phyloP scores from a whole-genome alignment of 2,888 invertebrate genomes.

The Endotricha flammealis region DNA sequence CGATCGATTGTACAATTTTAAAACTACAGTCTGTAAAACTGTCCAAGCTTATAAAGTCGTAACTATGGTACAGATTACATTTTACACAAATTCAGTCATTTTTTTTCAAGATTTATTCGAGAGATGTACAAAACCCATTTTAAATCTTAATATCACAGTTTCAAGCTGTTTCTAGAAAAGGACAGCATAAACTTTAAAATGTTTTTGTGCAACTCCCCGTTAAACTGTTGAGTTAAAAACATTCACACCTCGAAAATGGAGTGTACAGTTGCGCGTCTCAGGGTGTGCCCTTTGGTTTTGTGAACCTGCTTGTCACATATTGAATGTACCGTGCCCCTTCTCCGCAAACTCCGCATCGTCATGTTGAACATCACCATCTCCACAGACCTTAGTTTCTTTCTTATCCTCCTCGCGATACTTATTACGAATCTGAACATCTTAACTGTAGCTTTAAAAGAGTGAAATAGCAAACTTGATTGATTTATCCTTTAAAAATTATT shows the following conservation, averaged over 20 bases:
- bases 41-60: too few relatives aligned
- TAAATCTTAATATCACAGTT: too few relatives aligned
- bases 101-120: too few relatives aligned
- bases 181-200: too few relatives aligned
- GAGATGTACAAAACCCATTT: too few relatives aligned
- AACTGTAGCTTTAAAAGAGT: neutral
- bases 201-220: too few relatives aligned
- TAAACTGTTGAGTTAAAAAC: too few relatives aligned
- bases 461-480: neutral
- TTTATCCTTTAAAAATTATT: neutral
- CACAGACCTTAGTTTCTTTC: slow-evolving; percentile 45
- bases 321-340: slow-evolving; percentile 52
- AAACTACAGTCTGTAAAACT: too few relatives aligned
- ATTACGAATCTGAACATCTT: slow-evolving; percentile 53
- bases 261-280: slow-evolving; percentile 53
- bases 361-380: slow-evolving; percentile 51
- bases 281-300: slow-evolving; percentile 12
- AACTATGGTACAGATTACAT: too few relatives aligned
- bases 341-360: slow-evolving; percentile 40
- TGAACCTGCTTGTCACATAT: slow-evolving; percentile 31
- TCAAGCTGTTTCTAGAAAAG: too few relatives aligned
- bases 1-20: too few relatives aligned
- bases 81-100: too few relatives aligned
- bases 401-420: slow-evolving; percentile 39
- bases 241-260: slow-evolving; percentile 60